A percentile compares a stretch with the other conserved stretches of the same genome.
These are phyloP conservation scores for Lagopus muta DNA, from an alignment of 2,113 vertebrate species.

Conservation along the genomic window DNA sequence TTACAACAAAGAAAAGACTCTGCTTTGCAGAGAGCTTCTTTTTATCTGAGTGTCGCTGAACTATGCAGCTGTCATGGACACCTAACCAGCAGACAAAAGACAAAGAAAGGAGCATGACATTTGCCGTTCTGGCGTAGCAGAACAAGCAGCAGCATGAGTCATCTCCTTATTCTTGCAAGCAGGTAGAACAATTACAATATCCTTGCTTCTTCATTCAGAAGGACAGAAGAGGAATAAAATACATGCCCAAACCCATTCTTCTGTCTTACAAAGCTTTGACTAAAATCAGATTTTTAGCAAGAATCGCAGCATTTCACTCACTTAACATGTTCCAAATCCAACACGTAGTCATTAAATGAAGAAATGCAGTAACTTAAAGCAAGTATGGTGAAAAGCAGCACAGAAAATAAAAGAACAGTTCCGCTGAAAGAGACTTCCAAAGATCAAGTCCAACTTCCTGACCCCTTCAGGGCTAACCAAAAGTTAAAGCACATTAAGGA, in stretches of 20 bases:
- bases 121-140: neutral
- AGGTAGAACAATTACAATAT: neutral
- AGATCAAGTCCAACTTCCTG: neutral
- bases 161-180: neutral
- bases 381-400: neutral
- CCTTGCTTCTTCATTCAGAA: neutral
- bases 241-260: neutral
- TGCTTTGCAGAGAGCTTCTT: neutral
- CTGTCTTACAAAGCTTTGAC: neutral
- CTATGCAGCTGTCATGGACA: neutral
- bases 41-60: neutral
- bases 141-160: neutral
- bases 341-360: neutral
- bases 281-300: neutral
- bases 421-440: neutral
- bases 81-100: neutral
- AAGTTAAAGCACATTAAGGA: neutral
- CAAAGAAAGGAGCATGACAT: neutral
- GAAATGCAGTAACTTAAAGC: neutral
- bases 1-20: neutral
- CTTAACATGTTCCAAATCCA: neutral
- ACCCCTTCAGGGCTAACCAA: neutral
- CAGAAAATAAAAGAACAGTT: neutral
- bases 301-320: neutral
- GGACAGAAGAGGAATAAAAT: neutral